Evolutionary conservation across 1,140 invertebrate genomes (phyloP).

Genomic region (Gryon sp.): DNA sequence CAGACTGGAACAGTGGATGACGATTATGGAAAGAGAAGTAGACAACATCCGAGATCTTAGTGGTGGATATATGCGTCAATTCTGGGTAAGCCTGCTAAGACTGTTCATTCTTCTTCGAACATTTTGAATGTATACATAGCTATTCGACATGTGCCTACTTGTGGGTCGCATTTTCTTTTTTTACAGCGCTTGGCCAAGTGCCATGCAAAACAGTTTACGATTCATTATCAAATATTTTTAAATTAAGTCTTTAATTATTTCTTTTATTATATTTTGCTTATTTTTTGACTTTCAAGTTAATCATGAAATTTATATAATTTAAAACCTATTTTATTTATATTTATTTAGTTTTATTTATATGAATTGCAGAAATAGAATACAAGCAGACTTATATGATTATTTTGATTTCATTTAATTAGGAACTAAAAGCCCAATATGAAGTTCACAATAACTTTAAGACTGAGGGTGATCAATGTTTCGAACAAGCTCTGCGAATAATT

Average conservation of each 20-base stretch:
- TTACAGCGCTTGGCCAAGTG: constrained; percentile 37
- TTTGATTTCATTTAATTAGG: constrained; percentile 76
- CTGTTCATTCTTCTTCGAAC: constrained; percentile 50
- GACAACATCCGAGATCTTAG: constrained; percentile 79
- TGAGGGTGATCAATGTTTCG: constrained; percentile 86
- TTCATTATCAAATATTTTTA: constrained; percentile 37
- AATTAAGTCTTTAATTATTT: constrained; percentile 3
- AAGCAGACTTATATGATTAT: too few species aligned
- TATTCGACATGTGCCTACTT: constrained; percentile 22
- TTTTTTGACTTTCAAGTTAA: not conserved
- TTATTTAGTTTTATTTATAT: too few species aligned
- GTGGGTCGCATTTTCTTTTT: constrained; percentile 53
- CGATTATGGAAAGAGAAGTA: constrained; percentile 84
- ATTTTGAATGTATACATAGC: constrained; percentile 48
- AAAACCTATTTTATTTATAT: constrained; percentile 1
- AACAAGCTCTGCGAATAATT: constrained; percentile 87
- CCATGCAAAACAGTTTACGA: constrained; percentile 42
- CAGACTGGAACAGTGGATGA: constrained; percentile 87
- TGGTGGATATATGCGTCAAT: constrained; percentile 86
- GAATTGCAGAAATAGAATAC: too few species aligned
- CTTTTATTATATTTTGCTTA: constrained; percentile 1
- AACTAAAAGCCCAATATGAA: constrained; percentile 92
- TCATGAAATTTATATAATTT: not conserved
- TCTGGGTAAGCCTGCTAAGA: constrained; percentile 82
- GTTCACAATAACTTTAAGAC: constrained; percentile 88